Conservation (phyloP, 2,888 invertebrate genomes). For the Melanostoma scalare region DNA sequence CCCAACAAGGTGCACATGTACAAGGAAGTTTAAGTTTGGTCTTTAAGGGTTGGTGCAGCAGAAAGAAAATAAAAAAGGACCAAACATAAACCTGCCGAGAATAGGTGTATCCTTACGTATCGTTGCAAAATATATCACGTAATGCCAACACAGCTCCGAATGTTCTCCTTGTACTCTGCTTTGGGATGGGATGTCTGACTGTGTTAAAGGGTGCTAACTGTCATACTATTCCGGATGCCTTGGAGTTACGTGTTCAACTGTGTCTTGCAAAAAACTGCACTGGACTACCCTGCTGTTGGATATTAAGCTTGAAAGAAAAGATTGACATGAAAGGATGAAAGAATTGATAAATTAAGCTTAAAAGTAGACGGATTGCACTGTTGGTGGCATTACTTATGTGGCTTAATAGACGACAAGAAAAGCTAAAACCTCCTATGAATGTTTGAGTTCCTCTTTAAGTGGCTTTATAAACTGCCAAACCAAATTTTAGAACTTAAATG, state of each 20-base stretch:
- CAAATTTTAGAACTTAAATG: no score
- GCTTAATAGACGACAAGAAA: no score
- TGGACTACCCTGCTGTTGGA: constrained; percentile 27
- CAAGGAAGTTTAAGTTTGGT: constrained; percentile 42
- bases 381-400: no score
- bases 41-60: constrained; percentile 28
- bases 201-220: constrained; percentile 53
- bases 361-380: no score
- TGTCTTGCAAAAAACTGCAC: constrained; percentile 48
- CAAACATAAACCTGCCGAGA: constrained; percentile 1
- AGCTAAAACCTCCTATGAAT: no score
- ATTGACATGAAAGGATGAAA: constrained; percentile 8
- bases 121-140: constrained; percentile 64
- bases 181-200: constrained; percentile 40
- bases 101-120: constrained; percentile 37
- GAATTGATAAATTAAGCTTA: constrained; percentile 6
- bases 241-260: constrained; percentile 45
- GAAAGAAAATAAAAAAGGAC: neutral
- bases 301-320: constrained; percentile 5
- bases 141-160: constrained; percentile 54
- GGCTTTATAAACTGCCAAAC: no score
- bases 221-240: constrained; percentile 49
- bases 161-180: constrained; percentile 17
- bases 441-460: no score
- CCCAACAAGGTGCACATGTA: neutral